Evolutionary conservation across 2,113 vertebrate species (phyloP).

Genomic region (Ctenomys sociabilis): DNA sequence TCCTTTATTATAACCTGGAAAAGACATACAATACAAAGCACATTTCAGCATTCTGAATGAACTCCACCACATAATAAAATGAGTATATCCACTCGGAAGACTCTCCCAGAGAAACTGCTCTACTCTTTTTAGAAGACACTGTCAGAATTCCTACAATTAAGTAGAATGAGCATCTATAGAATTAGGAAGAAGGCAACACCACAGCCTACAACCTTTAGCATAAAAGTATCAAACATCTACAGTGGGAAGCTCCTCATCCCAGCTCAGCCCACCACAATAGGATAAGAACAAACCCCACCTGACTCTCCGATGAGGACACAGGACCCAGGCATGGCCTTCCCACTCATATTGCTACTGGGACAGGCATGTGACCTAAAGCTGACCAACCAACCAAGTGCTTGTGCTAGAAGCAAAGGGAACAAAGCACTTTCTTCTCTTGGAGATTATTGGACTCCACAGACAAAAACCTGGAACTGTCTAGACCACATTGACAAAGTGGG

Average conservation of each 20-base stretch:
- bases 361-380: not conserved
- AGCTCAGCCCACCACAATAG: not conserved
- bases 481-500: not conserved
- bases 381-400: not conserved
- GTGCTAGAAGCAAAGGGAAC: slow-evolving; percentile 26
- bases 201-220: not conserved
- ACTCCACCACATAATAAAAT: not conserved
- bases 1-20: slow-evolving; percentile 98
- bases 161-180: not conserved
- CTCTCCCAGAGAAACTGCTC: not conserved
- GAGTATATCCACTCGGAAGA: not conserved
- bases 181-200: not conserved
- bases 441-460: slow-evolving; percentile 23
- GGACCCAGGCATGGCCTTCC: not conserved
- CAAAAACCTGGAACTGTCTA: not conserved
- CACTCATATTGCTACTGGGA: not conserved
- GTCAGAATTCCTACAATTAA: not conserved
- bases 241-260: not conserved
- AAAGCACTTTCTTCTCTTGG: slow-evolving; percentile 12
- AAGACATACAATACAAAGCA: not conserved
- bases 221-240: not conserved
- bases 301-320: not conserved
- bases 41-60: slow-evolving; percentile 8
- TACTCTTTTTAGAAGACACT: not conserved
- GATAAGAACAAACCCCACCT: not conserved